Base-by-base conservation (phyloP, 1,140 invertebrate genomes). In the Hylaeus volcanicus region DNA sequence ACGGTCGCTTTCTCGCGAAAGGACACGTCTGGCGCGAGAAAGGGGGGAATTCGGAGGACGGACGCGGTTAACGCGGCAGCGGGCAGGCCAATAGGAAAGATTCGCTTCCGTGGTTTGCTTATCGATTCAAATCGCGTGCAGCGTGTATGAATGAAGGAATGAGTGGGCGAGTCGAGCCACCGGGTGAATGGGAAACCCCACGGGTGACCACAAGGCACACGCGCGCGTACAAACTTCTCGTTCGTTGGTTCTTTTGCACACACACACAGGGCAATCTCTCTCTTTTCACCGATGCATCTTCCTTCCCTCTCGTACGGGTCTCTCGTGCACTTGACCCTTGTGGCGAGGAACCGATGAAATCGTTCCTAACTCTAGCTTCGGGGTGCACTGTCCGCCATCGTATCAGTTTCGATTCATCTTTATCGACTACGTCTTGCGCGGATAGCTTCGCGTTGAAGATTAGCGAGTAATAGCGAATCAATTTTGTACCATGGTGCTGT, bases 71-170 rank as follows among this genome's bases (percentile, higher is more conserved):
- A 64, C 48, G 69, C 43, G 53, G 4, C 56, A 55, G 51, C 69
- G 65, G 8, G 26, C 74, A 66, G 48, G 55, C 72, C 66, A 74
- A 69, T 74, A 60, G 73, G 74, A 77, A 71, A 65, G 81, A 86
- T 80, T 75, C 85, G 81, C 84, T 83, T 86, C 80, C 75, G 85
- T 83, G 81, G 82, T 83, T 86, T 81, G 84, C 85, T 86, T 86
- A 86, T 91, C 90, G 88, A 91, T 91, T 90, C 89, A 91, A 91
- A 91, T 91, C 88, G 89, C 89, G 89, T 90, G 86, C 88, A 74
- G 78, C 83, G 86, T 84, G 90, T 91, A 91, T 89, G 89, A 91
- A 91, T 91, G 90, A 90, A 90, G 85, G 89, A 89, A 89, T 87
- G 89, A 90, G 89, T 86, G 89, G 88, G 88, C 88, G 86, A 89